Base-by-base conservation (phyloP, 2,113 vertebrate species). In the Garra rufa region DNA sequence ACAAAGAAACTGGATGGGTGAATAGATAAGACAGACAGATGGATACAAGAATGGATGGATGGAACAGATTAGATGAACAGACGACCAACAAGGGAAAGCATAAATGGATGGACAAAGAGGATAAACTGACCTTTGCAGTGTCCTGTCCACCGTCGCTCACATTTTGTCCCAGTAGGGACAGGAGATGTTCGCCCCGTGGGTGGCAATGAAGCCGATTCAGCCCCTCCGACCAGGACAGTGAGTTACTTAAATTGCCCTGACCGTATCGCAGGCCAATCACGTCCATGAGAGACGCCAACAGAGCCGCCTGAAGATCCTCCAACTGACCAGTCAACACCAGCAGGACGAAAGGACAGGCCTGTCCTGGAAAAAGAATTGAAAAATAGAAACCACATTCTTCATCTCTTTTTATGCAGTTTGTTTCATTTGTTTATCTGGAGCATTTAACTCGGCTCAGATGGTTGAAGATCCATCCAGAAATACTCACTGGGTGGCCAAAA, bases 281-380 rank as follows among this genome's bases (percentile, higher is more conserved):
- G 48, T 93, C 93, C 85, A 95, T 88, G 76, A 93, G 90, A 34
- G 92, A 94, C 13, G 84, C 88, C 70, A 94, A 80, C 63, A 92
- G 86, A 8, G 89, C 91, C 0, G 65, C 67, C 77, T 92, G 89
- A 9, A 92, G 83, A 28, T 92, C 92, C 38, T 82, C 87, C 70
- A 94, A 83, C 81, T 92, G 92, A 81, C 91, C 84, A 79, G 74
- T 81, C 87, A 95, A 15, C n/a, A 92, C 87, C 88, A 95, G 71
- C 85, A 95, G 88, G 13, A 95, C 69, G 63, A 92, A 85, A 78
- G 80, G 86, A 78, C 93, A 93, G 0, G 82, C 13, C 0, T 81
- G 86, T 7, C 86, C 94, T 94, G 57, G 9, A 86, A 26, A 46
- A 44, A 81, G 13, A 77, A 59, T 6, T n/a, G 28, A 52, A 75